Conservation (phyloP, 2,888 invertebrate genomes). For the Pachymerium ferrugineum region DNA sequence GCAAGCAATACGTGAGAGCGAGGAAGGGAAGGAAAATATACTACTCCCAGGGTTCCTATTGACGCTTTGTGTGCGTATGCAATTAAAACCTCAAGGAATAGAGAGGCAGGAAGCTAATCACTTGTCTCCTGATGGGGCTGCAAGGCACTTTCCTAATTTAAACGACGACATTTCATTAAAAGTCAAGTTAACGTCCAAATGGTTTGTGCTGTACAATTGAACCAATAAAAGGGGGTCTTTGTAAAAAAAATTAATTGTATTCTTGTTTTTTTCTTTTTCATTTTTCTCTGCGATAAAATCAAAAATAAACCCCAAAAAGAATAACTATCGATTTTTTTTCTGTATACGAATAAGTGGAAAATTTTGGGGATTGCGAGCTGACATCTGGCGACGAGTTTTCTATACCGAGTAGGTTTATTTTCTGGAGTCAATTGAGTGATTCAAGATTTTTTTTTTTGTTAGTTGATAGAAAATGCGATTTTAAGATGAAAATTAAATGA, state of each 20-base stretch:
- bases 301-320: not conserved
- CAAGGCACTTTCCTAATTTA: not conserved
- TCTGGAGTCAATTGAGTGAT: not conserved
- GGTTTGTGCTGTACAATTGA: not conserved
- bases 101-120: not conserved
- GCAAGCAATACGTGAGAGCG: not conserved
- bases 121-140: not conserved
- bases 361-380: not conserved
- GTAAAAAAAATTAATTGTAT: not conserved
- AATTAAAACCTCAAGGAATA: no score
- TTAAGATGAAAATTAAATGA: not conserved
- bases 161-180: constrained; percentile 2
- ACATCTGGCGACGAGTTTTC: not conserved
- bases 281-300: no score
- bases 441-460: no score
- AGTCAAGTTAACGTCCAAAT: not conserved
- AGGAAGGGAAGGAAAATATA: not conserved
- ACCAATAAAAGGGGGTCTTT: not conserved
- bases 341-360: not conserved
- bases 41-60: not conserved
- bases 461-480: no score
- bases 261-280: no score
- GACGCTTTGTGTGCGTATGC: not conserved
- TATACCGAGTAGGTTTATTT: not conserved
- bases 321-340: not conserved